Conservation (phyloP, 1,140 invertebrate genomes). For the Drosophila erecta region DNA sequence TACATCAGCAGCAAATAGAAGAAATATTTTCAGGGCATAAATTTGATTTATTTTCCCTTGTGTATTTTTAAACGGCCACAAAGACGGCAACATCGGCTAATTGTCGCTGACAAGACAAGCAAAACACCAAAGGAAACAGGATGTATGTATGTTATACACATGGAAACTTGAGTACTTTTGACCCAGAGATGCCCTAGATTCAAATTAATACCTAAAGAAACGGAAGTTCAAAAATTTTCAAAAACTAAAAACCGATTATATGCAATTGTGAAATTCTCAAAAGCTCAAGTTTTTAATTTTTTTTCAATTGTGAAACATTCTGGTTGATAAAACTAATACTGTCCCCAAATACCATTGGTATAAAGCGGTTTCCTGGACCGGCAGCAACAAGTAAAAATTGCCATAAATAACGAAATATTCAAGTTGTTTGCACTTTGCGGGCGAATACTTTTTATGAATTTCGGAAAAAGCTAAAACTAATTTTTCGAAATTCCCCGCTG, state of each 20-base stretch:
- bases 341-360: too few species aligned
- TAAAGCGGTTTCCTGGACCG: slow-evolving; percentile 19
- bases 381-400: slow-evolving; percentile 33
- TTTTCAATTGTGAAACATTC: too few species aligned
- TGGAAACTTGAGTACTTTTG: slow-evolving; percentile 2
- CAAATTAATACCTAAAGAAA: background rate
- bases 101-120: slow-evolving; percentile 68
- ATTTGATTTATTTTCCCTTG: slow-evolving; percentile 74
- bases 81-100: slow-evolving; percentile 62
- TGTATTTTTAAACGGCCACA: slow-evolving; percentile 60
- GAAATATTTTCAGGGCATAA: slow-evolving; percentile 56
- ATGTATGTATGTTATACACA: slow-evolving; percentile 2
- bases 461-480: slow-evolving; percentile 20
- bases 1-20: slow-evolving; percentile 27
- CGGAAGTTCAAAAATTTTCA: background rate
- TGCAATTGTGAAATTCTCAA: background rate
- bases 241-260: background rate
- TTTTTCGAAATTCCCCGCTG: slow-evolving; percentile 21
- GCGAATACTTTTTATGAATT: slow-evolving; percentile 25
- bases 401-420: slow-evolving; percentile 76
- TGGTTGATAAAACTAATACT: background rate
- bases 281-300: too few species aligned
- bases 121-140: slow-evolving; percentile 28
- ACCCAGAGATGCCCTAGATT: slow-evolving; percentile 9
- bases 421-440: slow-evolving; percentile 77